Evolutionary conservation across 2,888 invertebrate species (phyloP).

Genomic region (Eurytoma californica): DNA sequence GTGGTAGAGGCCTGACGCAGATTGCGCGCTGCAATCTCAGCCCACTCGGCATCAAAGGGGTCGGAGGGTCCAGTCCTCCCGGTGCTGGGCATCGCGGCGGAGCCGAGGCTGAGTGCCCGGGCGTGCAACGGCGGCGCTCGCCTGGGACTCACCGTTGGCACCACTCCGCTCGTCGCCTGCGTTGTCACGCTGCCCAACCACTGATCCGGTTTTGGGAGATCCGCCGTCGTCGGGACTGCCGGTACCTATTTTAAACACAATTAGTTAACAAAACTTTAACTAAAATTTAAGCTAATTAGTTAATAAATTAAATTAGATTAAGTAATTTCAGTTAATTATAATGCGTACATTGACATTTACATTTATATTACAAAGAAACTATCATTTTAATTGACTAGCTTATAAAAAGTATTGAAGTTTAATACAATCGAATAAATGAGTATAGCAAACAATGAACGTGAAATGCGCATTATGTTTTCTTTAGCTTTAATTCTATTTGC

Average conservation of each 20-base stretch:
- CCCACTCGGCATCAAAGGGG: constrained; percentile 92
- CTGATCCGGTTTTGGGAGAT: constrained; percentile 87
- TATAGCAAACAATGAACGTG: too few species aligned
- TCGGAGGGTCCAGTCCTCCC: constrained; percentile 61
- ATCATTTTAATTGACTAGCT: too few species aligned
- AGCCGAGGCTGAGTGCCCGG: constrained; percentile 77
- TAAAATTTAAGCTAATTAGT: too few species aligned
- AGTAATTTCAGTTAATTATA: too few species aligned
- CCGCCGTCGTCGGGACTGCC: constrained; percentile 72
- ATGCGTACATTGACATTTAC: too few species aligned
- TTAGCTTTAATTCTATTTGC: too few species aligned
- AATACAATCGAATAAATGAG: too few species aligned
- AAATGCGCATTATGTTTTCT: too few species aligned
- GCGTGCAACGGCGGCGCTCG: constrained; percentile 78
- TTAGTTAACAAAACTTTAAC: too few species aligned
- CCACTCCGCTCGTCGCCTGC: constrained; percentile 74
- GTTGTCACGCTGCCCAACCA: constrained; percentile 87
- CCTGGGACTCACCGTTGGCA: constrained; percentile 70
- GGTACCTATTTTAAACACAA: constrained; percentile 66
- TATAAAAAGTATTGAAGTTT: too few species aligned
- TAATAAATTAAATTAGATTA: too few species aligned
- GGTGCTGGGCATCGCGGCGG: constrained; percentile 69
- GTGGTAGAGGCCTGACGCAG: constrained; percentile 77
- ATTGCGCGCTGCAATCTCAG: constrained; percentile 79
- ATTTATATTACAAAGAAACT: too few species aligned